These are phyloP conservation scores for Eupristina koningsbergeri DNA, from an alignment of 1,140 invertebrate species.

Conservation along the genomic window DNA sequence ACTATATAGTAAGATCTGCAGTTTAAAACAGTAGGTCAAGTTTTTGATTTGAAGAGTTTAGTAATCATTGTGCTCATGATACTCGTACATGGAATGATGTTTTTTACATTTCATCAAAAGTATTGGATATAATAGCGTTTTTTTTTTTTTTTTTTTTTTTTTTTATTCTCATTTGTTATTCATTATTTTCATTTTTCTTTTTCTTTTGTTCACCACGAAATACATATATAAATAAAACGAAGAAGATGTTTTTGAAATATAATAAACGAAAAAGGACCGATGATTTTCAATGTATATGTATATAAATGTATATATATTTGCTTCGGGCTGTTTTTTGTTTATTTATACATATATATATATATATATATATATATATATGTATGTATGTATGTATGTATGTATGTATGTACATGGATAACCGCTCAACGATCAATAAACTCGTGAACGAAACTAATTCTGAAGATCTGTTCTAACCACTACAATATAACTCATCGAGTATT, in stretches of 20 bases:
- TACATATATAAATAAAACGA: not conserved
- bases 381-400: too few relatives aligned
- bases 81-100: constrained; percentile 35
- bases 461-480: constrained; percentile 71
- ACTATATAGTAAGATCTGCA: constrained; percentile 8
- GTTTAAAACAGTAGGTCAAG: not conserved
- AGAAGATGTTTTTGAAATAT: constrained; percentile 2
- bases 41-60: constrained; percentile 15
- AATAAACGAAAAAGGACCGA: not conserved
- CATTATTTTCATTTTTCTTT: constrained; percentile 47
- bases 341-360: constrained; percentile 32
- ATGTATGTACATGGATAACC: constrained; percentile 12
- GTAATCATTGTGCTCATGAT: constrained; percentile 39
- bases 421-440: constrained; percentile 27
- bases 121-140: constrained; percentile 69
- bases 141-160: constrained; percentile 56
- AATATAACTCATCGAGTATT: constrained; percentile 68
- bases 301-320: constrained; percentile 49
- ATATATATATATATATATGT: too few relatives aligned
- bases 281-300: not conserved
- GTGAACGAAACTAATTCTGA: constrained; percentile 64
- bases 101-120: constrained; percentile 40
- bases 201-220: constrained; percentile 17
- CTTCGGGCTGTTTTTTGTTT: constrained; percentile 53
- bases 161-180: constrained; percentile 53